phyloP scores from a whole-genome alignment of 2,888 invertebrate species.

The Thymelicus lineola region DNA sequence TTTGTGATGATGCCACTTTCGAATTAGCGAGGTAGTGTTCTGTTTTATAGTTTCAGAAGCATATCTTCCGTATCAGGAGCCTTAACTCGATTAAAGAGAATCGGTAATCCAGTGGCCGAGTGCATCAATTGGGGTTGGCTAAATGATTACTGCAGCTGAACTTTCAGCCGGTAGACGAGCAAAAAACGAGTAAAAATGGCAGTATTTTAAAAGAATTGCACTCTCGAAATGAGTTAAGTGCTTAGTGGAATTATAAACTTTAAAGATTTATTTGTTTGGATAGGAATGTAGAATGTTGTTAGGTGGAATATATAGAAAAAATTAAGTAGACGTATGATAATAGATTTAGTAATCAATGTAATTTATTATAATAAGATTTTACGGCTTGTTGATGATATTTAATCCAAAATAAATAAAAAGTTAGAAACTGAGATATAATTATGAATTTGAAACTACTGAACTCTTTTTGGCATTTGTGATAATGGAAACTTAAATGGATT shows the following conservation, averaged over 20 bases:
- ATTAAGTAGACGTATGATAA: too few relatives aligned
- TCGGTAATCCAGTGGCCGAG: slow-evolving; percentile 29
- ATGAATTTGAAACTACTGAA: too few relatives aligned
- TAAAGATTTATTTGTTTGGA: slow-evolving; percentile 1
- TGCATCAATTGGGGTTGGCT: slow-evolving; percentile 36
- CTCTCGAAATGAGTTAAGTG: slow-evolving; percentile 33
- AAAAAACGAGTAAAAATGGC: slow-evolving; percentile 30
- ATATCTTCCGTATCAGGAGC: not conserved
- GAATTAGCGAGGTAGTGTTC: slow-evolving; percentile 61
- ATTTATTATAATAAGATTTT: too few relatives aligned
- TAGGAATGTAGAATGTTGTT: not conserved
- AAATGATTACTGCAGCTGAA: slow-evolving; percentile 38
- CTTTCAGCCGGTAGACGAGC: slow-evolving; percentile 27
- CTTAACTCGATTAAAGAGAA: slow-evolving; percentile 37
- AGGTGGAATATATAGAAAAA: too few relatives aligned
- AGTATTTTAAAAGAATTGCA: slow-evolving; percentile 33
- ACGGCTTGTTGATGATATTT: too few relatives aligned
- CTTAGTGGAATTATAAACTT: slow-evolving; percentile 22
- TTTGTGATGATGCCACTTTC: slow-evolving; percentile 71
- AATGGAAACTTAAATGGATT: too few relatives aligned
- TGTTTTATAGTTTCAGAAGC: slow-evolving; percentile 45
- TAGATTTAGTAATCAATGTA: too few relatives aligned
- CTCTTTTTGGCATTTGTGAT: too few relatives aligned
- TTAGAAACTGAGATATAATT: too few relatives aligned
- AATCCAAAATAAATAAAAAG: too few relatives aligned